These are phyloP conservation scores for Crax fasciolata DNA, from an alignment of 2,797 vertebrate species.

Conservation along the genomic window DNA sequence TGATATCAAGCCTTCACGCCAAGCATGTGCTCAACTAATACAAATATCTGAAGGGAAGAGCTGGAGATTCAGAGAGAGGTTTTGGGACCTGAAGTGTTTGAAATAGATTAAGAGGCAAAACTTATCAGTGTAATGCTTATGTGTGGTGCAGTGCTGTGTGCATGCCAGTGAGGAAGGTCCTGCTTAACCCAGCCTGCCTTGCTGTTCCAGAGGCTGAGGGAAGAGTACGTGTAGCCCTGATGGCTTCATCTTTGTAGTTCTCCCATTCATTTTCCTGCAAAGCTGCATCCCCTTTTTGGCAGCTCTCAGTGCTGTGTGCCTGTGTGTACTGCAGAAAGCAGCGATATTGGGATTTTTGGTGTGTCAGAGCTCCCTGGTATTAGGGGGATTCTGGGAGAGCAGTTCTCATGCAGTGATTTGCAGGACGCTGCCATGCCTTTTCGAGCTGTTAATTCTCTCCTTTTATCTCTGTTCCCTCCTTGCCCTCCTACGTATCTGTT, in stretches of 20 bases:
- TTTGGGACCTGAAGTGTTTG: background rate
- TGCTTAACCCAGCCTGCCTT: background rate
- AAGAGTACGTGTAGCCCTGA: background rate
- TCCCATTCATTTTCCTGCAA: background rate
- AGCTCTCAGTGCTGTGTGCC: background rate
- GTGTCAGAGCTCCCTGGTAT: background rate
- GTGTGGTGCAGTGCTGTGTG: fast-evolving
- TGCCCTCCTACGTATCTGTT: slow-evolving; percentile 7
- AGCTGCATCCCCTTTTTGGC: background rate
- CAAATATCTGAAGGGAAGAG: background rate
- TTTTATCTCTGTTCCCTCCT: slow-evolving; percentile 34
- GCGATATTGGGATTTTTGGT: background rate
- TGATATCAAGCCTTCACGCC: background rate
- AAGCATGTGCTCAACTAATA: background rate
- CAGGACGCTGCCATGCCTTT: background rate
- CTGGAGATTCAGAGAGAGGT: background rate
- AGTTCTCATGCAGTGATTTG: background rate
- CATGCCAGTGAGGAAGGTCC: background rate
- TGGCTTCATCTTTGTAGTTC: background rate
- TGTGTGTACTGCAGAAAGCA: background rate
- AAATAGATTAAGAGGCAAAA: background rate
- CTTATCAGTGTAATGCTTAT: background rate
- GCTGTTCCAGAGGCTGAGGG: background rate
- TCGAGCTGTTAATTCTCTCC: slow-evolving; percentile 5
- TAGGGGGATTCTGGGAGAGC: background rate